Evolutionary conservation across 1,140 invertebrate species (phyloP), one percentile per base, ranked within the genome.

Genomic region (Acromyrmex heyeri): DNA sequence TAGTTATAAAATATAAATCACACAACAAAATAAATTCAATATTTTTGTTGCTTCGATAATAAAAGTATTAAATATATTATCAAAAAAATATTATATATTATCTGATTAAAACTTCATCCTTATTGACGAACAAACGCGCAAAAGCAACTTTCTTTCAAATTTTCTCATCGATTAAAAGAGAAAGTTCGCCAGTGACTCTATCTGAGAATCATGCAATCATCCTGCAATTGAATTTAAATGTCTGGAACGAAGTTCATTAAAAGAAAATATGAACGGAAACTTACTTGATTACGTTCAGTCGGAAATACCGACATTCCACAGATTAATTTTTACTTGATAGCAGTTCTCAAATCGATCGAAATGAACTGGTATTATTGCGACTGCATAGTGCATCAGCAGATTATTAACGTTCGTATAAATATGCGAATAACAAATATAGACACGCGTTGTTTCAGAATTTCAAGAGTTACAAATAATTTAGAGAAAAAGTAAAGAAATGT

Each of bases 241-340:
- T 24, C 38, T 75, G 14, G 38, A 30, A 16, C 24, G 3, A 73
- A 73, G 67, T 75, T 73, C 57, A 83, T 75, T 48, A 27, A 34
- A 83, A 82, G 72, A 81, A 83, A 83, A 73, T 48, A 61, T 7
- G 69, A 75, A 73, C 55, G n/a, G 44, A 61, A 83, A 83, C 55
- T 75, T 75, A 83, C 8, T 73, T 83, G 69, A 83, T 73, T 83
- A 75, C 55, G 4, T 83, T 62, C 27, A 59, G 8, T 57, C 18
- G 38, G 7, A 7, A 83, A 83, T 73, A 73, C 34, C 5, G 55
- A 73, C 55, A 24, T 75, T 62, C 14, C 55, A 14, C 7, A 75
- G 48, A 75, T 75, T 61, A 83, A 75, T 83, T 75, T 83, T 83
- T 83, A 18, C 38, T 48, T 14, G 21, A 59, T 8, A 38, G 18